Base-by-base conservation (phyloP, 2,888 invertebrate species). In the Creontiades dilutus region DNA sequence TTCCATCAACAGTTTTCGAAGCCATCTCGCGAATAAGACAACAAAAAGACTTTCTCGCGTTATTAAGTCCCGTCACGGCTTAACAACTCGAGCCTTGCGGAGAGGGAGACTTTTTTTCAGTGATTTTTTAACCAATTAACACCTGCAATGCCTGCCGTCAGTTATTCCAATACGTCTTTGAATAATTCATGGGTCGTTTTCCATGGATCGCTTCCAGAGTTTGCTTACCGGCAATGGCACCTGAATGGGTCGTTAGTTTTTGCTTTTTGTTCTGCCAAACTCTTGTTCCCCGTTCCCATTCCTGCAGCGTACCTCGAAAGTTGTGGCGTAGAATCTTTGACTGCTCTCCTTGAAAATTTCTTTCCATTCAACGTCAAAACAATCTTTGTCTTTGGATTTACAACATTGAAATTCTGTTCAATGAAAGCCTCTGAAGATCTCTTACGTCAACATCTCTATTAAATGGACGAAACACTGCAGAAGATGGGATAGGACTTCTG, bases 71-170 rank as follows among this genome's bases (percentile, higher is more conserved):
- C 23, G 68, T 68, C 68, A 68, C 68, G 68, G 68, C 23, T 68
- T 23, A 23, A 27, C 68, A 68, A 68, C 68, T 68, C 9, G 19
- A 23, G 12, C 78, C 78, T 46, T 28, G 46, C n/a, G 19, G 78
- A 78, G 37, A 46, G 78, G 78, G 76, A 46, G 16, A 76, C 5
- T 76, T 28, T 78, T 78, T 78, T 78, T 37, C 47, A 78, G 16
- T 78, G 78, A 47, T 37, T 46, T 78, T 78, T 78, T 78, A 78
- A 78, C 68, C 68, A 68, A 68, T 68, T 68, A 68, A 68, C 68
- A 23, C 68, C 68, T 68, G 68, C 68, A 68, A 68, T 68, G 68
- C 68, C 68, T 68, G 68, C 68, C 68, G 68, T 68, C 68, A 68
- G 68, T 68, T 68, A 23, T 68, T 68, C 27, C 68, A 68, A 68